Evolutionary conservation across 1,140 invertebrate genomes (phyloP).

Genomic region (Zophobas atratus): DNA sequence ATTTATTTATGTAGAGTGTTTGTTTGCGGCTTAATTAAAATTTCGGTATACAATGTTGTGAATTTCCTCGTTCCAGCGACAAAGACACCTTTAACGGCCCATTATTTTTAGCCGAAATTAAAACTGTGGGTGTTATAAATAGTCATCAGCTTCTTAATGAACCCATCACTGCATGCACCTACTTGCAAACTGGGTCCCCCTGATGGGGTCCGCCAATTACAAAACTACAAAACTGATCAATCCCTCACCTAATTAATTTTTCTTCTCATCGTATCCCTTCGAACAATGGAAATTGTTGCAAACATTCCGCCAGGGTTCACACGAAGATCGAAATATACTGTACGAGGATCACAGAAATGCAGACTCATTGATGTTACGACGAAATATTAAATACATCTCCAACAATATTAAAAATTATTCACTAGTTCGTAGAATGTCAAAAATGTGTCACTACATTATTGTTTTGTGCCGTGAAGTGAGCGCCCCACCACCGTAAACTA

Average conservation of each 20-base stretch:
- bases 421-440: conserved; percentile 46
- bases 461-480: conserved; percentile 44
- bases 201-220: too few relatives aligned
- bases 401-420: conserved; percentile 44
- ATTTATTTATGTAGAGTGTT: background rate
- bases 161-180: background rate
- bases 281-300: conserved; percentile 38
- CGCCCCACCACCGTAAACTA: conserved; percentile 34
- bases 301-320: conserved; percentile 26
- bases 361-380: conserved; percentile 25
- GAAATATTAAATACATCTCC: conserved; percentile 16
- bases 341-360: conserved; percentile 20
- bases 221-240: too few relatives aligned
- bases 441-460: conserved; percentile 50
- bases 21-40: too few relatives aligned
- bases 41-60: too few relatives aligned
- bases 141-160: background rate
- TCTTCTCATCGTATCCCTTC: conserved; percentile 33
- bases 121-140: conserved; percentile 32
- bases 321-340: background rate
- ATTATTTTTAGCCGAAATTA: background rate
- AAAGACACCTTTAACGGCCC: background rate
- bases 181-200: too few relatives aligned
- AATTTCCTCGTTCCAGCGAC: background rate
- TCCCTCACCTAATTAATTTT: conserved; percentile 49